Base-by-base conservation (phyloP, 2,888 invertebrate genomes). In the Sarcophaga variegata region DNA sequence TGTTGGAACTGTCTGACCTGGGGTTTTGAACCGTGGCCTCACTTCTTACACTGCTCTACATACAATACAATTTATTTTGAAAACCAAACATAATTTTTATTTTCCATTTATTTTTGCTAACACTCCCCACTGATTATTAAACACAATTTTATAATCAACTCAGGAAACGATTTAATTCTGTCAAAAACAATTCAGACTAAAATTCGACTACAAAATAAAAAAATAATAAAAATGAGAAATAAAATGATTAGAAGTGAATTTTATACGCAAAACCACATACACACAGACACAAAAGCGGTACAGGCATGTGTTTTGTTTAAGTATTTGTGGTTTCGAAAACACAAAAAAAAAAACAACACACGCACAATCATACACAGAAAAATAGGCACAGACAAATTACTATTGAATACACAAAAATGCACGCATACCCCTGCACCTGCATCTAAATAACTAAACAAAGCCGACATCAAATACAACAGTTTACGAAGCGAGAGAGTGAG, bases 81-180 rank as follows among this genome's bases (percentile, higher is more conserved):
- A 37, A 37, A 2, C 8, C 1, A 37, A 37, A 37, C 2, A 10
- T 37, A 2, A 37, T 37, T 37, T 37, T 37, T 10, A 37, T 37
- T 37, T 37, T 37, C 27, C 27, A 27, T 27, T 27, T 5, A 27
- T 3, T 27, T 27, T 27, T 27, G 4, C 27, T 4, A 27, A 27
- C 27, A 27, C 37, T 37, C 37, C 37, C 17, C 17, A 54, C 17
- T 54, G 17, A 54, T 54, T 14, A 54, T 54, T 54, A 54, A 54
- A 12, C 12, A 54, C 72, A 83, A 78, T 59, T 83, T 66, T 77
- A n/a, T 77, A 78, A 59, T 66, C 60, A 64, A 67, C 22, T 17
- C 62, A 72, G 66, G 49, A 78, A 83, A 72, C 78, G 66, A 78
- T 83, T 78, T 67, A 72, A 78, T 78, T 71, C 71, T 27, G 8